A percentile compares a stretch with the other conserved stretches of the same genome.
phyloP scores from a whole-genome alignment of 1,140 invertebrate species.

The Ephestia elutella region DNA sequence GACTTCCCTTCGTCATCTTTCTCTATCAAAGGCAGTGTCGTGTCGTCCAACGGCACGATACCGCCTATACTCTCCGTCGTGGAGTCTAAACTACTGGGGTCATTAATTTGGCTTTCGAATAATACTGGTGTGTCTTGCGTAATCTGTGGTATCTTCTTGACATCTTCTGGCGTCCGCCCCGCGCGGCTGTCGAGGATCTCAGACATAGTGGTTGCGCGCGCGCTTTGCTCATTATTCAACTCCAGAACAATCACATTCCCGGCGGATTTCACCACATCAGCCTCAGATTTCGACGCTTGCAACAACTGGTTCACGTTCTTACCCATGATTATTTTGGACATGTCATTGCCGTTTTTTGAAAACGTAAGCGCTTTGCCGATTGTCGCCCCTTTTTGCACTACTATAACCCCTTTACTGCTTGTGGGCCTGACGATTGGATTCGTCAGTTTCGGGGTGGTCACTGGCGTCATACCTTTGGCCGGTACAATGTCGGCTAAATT shows the following conservation, averaged over 20 bases:
- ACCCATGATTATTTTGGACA: slow-evolving; percentile 71
- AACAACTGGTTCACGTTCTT: slow-evolving; percentile 67
- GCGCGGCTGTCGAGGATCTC: slow-evolving; percentile 63
- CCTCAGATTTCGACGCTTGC: slow-evolving; percentile 60
- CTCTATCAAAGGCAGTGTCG: slow-evolving; percentile 37
- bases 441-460: slow-evolving; percentile 51
- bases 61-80: slow-evolving; percentile 55
- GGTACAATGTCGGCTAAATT: slow-evolving; percentile 66
- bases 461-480: slow-evolving; percentile 51
- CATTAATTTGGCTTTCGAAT: slow-evolving; percentile 64
- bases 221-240: slow-evolving; percentile 66
- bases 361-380: slow-evolving; percentile 66
- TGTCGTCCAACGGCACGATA: slow-evolving; percentile 47
- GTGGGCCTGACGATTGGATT: slow-evolving; percentile 60
- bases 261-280: slow-evolving; percentile 43
- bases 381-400: slow-evolving; percentile 64
- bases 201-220: slow-evolving; percentile 56
- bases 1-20: slow-evolving; percentile 42
- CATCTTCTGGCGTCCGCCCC: slow-evolving; percentile 31
- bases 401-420: slow-evolving; percentile 64
- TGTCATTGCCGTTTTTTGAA: slow-evolving; percentile 64
- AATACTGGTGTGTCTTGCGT: slow-evolving; percentile 75
- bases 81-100: slow-evolving; percentile 65
- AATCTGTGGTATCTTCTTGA: slow-evolving; percentile 48
- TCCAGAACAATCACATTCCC: slow-evolving; percentile 68